Evolutionary conservation across 2,113 vertebrate genomes (phyloP).

Genomic region (Leptobrachium ailaonicum): DNA sequence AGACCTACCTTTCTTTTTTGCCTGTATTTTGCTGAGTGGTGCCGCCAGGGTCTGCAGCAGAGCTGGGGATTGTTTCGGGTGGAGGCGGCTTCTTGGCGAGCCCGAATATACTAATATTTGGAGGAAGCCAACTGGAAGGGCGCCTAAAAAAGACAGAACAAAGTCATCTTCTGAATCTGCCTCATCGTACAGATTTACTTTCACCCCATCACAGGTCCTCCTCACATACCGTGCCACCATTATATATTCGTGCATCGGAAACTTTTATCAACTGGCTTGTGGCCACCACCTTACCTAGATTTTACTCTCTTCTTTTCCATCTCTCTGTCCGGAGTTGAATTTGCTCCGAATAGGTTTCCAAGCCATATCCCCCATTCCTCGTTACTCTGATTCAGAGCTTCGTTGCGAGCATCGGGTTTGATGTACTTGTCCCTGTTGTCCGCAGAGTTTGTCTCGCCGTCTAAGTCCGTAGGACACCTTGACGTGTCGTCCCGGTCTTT

Average conservation of each 20-base stretch:
- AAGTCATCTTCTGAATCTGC: too few species aligned
- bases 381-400: neutral
- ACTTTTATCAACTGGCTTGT: too few species aligned
- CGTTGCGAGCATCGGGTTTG: neutral
- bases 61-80: conserved; percentile 34
- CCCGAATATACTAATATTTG: conserved; percentile 70
- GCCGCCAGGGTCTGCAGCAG: neutral
- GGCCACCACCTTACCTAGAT: conserved; percentile 58
- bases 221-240: too few species aligned
- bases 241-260: too few species aligned
- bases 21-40: neutral
- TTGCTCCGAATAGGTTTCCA: conserved; percentile 84
- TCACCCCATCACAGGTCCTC: too few species aligned
- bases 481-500: neutral
- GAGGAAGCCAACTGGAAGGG: conserved; percentile 89
- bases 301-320: conserved; percentile 35
- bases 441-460: neutral
- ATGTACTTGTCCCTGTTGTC: neutral
- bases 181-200: too few species aligned
- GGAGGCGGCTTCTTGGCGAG: conserved; percentile 61
- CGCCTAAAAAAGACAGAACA: conserved; percentile 64
- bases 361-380: conserved; percentile 59
- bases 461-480: neutral
- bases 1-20: conserved; percentile 7
- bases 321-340: conserved; percentile 40